Evolutionary conservation across 2,797 vertebrate species (phyloP).

Genomic region (Meda fulgida): DNA sequence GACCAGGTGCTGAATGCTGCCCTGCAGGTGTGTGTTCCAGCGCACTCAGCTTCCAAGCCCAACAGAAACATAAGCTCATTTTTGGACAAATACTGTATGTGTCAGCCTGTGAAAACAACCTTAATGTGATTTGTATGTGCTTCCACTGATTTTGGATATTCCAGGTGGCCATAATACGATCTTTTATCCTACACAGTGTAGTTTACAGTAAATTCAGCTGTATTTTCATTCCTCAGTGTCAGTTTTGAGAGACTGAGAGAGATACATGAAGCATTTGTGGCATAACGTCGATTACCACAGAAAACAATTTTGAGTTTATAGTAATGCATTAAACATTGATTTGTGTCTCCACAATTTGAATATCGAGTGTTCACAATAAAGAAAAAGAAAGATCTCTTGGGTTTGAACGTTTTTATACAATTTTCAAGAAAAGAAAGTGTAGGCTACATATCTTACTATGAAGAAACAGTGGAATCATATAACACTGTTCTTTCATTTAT

Average conservation of each 20-base stretch:
- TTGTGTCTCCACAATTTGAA: neutral
- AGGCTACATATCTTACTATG: too few relatives aligned
- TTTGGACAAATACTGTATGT: slow-evolving; percentile 19
- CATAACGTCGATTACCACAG: slow-evolving; percentile 9
- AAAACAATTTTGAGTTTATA: slow-evolving; percentile 6
- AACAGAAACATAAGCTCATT: slow-evolving; percentile 21
- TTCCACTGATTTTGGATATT: neutral
- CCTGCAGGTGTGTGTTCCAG: slow-evolving; percentile 53
- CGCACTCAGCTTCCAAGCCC: slow-evolving; percentile 20
- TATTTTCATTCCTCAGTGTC: neutral
- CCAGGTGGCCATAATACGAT: neutral
- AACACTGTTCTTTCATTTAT: too few relatives aligned
- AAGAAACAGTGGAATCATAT: too few relatives aligned
- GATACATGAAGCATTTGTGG: slow-evolving; percentile 15
- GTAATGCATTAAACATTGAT: slow-evolving; percentile 3
- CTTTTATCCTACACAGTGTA: neutral
- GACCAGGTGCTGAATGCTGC: slow-evolving; percentile 44
- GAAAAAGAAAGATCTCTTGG: neutral
- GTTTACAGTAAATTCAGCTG: slow-evolving; percentile 12
- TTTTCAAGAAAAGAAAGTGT: neutral
- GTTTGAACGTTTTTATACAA: neutral
- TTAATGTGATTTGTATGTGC: slow-evolving; percentile 9
- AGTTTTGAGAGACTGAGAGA: slow-evolving; percentile 13
- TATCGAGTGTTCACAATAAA: neutral
- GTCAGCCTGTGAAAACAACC: slow-evolving; percentile 7